Evolutionary conservation across 2,888 invertebrate species (phyloP), one percentile per base, ranked within the genome.

Genomic region (Xestia ashworthii): DNA sequence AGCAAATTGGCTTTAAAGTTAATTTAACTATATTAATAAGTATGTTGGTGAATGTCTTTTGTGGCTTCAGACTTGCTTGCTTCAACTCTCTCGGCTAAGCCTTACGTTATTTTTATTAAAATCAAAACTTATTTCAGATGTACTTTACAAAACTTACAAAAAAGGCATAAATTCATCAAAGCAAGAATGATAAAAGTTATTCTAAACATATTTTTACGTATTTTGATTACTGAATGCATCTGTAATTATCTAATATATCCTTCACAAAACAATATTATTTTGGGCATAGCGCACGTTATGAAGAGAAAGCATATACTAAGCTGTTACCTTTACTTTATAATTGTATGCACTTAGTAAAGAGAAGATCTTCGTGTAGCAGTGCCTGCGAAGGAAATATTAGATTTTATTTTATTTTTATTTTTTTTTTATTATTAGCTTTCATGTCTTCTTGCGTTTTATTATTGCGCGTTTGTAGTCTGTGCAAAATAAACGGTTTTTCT

Each of bases 1-100:
- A 19, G 32, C 32, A 25, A 48, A 22, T 32, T 71, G 60, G 41
- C 25, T n/a, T 8, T 50, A 8, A 60, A 32, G 8, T 48, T 64
- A 19, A 55, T 38, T 44, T 46, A 62, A 19, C 6, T 62, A 67
- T 46, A 38, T 68, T 22, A 76, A 62, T 67, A 68, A 11, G 55
- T 70, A 64, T 19, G 62, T n/a, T 32, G 25, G 14, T 46, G 50
- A 38, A 75, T 73, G 69, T 75, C 48, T 74, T 79, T 78, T 66
- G 60, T 50, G 32, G 62, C n/a, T 46, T 76, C 76, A 83, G 83
- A 83, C 84, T 80, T 72, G 41, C 53, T 71, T 46, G 48, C 44
- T 76, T 83, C 76, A 76, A 76, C 65, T 83, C 80, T 83, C 73
- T 80, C 76, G 41, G 65, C 65, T 60, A 74, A 76, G 41, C 50